Evolutionary conservation across 2,888 invertebrate species (phyloP).

Genomic region (Steinernema carpocapsae): DNA sequence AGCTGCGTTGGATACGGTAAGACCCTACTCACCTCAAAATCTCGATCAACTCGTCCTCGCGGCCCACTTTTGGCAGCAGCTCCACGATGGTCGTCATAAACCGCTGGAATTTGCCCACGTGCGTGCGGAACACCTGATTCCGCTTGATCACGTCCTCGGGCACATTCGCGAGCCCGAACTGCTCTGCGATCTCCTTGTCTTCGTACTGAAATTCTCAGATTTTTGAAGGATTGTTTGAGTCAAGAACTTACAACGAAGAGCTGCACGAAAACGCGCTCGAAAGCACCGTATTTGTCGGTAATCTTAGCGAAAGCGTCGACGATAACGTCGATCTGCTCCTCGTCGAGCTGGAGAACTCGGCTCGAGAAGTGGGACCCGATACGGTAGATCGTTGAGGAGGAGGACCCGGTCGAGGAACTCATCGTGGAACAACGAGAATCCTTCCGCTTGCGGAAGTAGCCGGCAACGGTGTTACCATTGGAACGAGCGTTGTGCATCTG

Average conservation of each 20-base stretch:
- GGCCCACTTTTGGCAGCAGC: conserved; percentile 55
- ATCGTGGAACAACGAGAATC: conserved; percentile 26
- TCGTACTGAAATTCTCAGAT: conserved; percentile 51
- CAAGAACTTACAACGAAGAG: conserved; percentile 53
- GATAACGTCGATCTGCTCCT: conserved; percentile 60
- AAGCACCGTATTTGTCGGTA: conserved; percentile 62
- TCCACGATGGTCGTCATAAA: conserved; percentile 63
- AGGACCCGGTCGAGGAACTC: conserved; percentile 24
- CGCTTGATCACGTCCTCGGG: conserved; percentile 56
- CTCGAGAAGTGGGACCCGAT: conserved; percentile 54
- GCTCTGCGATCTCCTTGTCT: conserved; percentile 59
- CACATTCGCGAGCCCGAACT: conserved; percentile 59
- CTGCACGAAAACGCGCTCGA: conserved; percentile 61
- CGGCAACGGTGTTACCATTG: conserved; percentile 21
- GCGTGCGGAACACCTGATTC: conserved; percentile 54
- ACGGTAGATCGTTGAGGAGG: conserved; percentile 35
- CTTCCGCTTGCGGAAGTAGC: conserved; percentile 29
- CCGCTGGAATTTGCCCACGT: conserved; percentile 63
- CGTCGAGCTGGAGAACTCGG: conserved; percentile 58
- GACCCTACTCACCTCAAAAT: conserved; percentile 46
- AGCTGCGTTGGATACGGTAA: no score
- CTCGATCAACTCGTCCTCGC: conserved; percentile 54
- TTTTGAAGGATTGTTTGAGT: not conserved
- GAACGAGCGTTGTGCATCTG: conserved; percentile 25
- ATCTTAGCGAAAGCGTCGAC: conserved; percentile 56